Conservation (phyloP, 2,797 vertebrate species). For the Crossoptilon crossoptilon region DNA sequence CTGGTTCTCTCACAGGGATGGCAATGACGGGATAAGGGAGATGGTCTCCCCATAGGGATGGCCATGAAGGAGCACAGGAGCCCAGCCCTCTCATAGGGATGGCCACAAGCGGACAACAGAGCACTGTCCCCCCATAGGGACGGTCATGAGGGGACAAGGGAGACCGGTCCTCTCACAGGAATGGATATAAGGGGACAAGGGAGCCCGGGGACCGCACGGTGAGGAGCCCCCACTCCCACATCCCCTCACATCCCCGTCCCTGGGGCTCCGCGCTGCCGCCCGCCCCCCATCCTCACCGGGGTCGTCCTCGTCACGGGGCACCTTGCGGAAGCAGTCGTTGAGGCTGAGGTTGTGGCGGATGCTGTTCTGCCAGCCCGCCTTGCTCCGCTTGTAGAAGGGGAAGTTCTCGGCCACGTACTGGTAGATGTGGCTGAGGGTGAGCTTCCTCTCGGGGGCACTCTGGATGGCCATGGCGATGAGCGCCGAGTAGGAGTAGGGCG, state of each 20-base stretch:
- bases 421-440: slow-evolving; percentile 97
- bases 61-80: rapidly evolving
- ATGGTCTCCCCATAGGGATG: too few species aligned
- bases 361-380: slow-evolving; percentile 98
- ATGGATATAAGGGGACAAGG: neutral
- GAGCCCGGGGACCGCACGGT: neutral
- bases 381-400: slow-evolving; percentile 97
- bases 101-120: rapidly evolving
- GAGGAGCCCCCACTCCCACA: neutral
- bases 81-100: rapidly evolving
- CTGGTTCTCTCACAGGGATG: too few species aligned
- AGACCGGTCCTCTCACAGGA: neutral
- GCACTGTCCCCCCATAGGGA: too few species aligned
- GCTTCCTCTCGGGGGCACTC: slow-evolving; percentile 93
- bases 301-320: slow-evolving; percentile 95
- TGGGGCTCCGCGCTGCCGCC: neutral
- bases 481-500: slow-evolving; percentile 97
- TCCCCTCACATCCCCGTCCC: neutral
- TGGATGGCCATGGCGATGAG: slow-evolving; percentile 99
- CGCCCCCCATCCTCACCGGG: slow-evolving; percentile 84
- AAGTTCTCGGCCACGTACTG: slow-evolving; percentile 97
- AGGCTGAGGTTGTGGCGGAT: slow-evolving; percentile 96
- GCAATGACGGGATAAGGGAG: too few species aligned
- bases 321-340: slow-evolving; percentile 98
- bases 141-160: neutral